Evolutionary conservation across 92 coral and sea anemone species (phyloP).

Genomic region (Epizoanthus ramosus): DNA sequence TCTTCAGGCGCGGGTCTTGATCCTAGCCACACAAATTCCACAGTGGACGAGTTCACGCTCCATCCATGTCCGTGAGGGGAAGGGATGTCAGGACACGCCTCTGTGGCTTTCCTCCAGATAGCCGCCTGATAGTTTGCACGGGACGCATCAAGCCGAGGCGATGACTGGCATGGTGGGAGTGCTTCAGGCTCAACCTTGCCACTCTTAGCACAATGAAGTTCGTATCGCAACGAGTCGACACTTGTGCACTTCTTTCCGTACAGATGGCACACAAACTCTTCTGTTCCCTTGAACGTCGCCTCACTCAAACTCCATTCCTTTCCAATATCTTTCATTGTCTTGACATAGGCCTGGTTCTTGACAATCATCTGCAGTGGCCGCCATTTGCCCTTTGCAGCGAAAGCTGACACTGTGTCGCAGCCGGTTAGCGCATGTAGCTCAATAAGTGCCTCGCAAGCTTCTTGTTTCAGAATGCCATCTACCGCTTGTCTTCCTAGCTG

Average conservation of each 20-base stretch:
- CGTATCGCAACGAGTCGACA: conserved; percentile 43
- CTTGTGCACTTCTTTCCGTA: conserved; percentile 35
- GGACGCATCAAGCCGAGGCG: conserved; percentile 39
- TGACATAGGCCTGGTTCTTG: conserved; percentile 53
- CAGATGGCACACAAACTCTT: conserved; percentile 41
- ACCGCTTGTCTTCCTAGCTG: conserved; percentile 17
- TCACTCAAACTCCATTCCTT: conserved; percentile 47
- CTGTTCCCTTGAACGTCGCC: conserved; percentile 34
- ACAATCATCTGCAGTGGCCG: conserved; percentile 42
- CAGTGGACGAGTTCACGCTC: too few species aligned
- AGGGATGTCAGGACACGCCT: too few species aligned
- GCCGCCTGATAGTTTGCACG: conserved; percentile 50
- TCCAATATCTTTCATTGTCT: conserved; percentile 52
- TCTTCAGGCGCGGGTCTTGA: too few species aligned
- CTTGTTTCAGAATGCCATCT: conserved; percentile 43
- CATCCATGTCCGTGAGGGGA: too few species aligned
- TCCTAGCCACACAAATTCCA: too few species aligned
- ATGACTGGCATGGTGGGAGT: conserved; percentile 47
- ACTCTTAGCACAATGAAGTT: conserved; percentile 42
- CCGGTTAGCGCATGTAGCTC: conserved; percentile 48
- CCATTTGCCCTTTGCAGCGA: conserved; percentile 61
- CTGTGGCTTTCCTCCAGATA: too few species aligned
- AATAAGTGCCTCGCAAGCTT: conserved; percentile 15
- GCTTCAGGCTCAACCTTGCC: conserved; percentile 50
- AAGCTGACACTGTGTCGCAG: conserved; percentile 65